A percentile compares a stretch with the other conserved stretches of the same genome.
These are phyloP conservation scores for Cyphomyrmex costatus DNA, from an alignment of 1,140 invertebrate species.

Conservation along the genomic window DNA sequence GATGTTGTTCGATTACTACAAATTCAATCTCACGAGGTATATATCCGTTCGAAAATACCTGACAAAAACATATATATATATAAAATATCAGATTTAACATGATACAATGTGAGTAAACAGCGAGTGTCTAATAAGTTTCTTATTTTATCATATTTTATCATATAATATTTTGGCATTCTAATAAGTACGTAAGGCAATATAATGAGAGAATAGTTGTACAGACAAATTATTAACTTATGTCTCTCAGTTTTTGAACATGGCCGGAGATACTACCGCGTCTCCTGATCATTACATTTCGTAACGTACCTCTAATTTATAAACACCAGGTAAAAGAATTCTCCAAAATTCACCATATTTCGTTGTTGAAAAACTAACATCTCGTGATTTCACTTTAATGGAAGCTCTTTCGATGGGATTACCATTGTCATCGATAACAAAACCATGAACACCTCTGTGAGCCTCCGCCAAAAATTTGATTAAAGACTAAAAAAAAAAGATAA, in stretches of 20 bases:
- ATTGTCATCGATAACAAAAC: constrained; percentile 94
- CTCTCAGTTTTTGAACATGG: no score
- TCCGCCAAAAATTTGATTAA: constrained; percentile 95
- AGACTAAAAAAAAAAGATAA: constrained; percentile 88
- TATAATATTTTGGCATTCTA: no score
- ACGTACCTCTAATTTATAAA: constrained; percentile 93
- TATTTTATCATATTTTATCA: neutral
- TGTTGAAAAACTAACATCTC: constrained; percentile 95
- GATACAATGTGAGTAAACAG: neutral
- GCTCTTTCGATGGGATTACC: constrained; percentile 94
- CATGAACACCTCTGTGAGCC: constrained; percentile 94
- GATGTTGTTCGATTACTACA: constrained; percentile 94
- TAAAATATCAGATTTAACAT: neutral
- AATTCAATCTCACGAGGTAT: constrained; percentile 94
- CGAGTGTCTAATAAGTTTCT: neutral
- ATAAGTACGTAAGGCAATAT: neutral
- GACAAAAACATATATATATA: constrained; percentile 60
- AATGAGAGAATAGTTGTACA: neutral
- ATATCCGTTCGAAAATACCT: constrained; percentile 95
- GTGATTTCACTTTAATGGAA: constrained; percentile 93
- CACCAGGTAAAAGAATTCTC: constrained; percentile 94
- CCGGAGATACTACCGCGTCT: no score
- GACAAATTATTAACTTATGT: constrained; percentile 1
- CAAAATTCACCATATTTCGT: constrained; percentile 98
- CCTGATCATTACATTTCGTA: neutral